Evolutionary conservation across 1,140 invertebrate species (phyloP), one percentile per base, ranked within the genome.

Genomic region (Maniola jurtina): DNA sequence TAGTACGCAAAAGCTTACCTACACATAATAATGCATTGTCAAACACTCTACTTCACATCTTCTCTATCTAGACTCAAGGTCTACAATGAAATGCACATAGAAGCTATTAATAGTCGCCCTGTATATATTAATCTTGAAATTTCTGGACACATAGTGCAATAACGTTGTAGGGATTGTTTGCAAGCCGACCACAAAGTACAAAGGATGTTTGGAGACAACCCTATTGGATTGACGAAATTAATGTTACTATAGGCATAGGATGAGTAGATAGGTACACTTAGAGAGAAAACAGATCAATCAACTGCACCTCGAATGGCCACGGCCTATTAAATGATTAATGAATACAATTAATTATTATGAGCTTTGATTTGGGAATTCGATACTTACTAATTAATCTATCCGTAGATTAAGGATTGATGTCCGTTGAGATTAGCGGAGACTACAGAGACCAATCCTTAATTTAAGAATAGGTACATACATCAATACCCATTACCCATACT

Each of bases 141-240:
- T 79, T 76, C 73, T 69, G 71, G 70, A 71, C 68, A 75, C 70
- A 75, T 70, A 70, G 67, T 75, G 80, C 77, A 85, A 85, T 85
- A 83, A 83, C 75, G 76, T 70, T 73, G 72, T 71, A 57, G 75
- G 64, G 70, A 69, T 74, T 83, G 79, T 81, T 80, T 79, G 76
- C 68, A 54, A 72, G 67, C 64, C 76, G 72, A 73, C 78, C 77
- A 76, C 81, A 79, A 82, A 80, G 74, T 82, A 79, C 81, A 80
- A 86, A 84, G 83, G 77, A 68, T 83, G 78, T 81, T 79, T 80
- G 79, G 69, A 73, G 75, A 77, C 80, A 77, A 73, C 76, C 76
- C 77, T 81, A 81, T 83, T 79, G 79, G 73, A 77, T 77, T 80
- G 75, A 79, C 76, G 70, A 79, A 77, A 79, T 86, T 84, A 81